A percentile compares a stretch with the other conserved stretches of the same genome.
Evolutionary conservation across 2,113 vertebrate species (phyloP).

Genomic region (Mesitornis unicolor): DNA sequence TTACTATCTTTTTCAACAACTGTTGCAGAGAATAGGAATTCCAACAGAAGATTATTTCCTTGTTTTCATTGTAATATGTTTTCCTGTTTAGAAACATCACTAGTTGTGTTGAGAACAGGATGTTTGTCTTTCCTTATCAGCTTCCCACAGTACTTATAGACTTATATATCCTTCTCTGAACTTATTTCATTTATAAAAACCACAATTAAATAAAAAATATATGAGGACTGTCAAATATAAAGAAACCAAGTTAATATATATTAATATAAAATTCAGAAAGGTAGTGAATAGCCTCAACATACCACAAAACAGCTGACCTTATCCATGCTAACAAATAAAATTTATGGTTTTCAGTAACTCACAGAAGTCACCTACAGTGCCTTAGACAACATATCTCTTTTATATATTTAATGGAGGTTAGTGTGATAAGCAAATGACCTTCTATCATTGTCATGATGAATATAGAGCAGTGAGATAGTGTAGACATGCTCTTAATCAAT

Average conservation of each 20-base stretch:
- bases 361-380: background rate
- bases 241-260: background rate
- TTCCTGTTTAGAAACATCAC: background rate
- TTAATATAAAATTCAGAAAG: background rate
- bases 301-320: background rate
- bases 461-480: background rate
- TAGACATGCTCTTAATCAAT: background rate
- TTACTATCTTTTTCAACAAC: background rate
- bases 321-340: background rate
- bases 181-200: background rate
- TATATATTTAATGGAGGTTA: background rate
- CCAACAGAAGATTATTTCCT: background rate
- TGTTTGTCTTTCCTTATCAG: background rate
- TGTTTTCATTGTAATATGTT: background rate
- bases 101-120: background rate
- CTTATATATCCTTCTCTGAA: background rate
- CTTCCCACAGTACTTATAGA: background rate
- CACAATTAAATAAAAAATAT: background rate
- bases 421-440: background rate
- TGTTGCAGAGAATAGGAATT: background rate
- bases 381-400: background rate
- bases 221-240: background rate
- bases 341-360: background rate
- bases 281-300: background rate
- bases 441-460: background rate